These are phyloP conservation scores for Mus pahari DNA, from an alignment of 2,113 vertebrate genomes.

Conservation along the genomic window DNA sequence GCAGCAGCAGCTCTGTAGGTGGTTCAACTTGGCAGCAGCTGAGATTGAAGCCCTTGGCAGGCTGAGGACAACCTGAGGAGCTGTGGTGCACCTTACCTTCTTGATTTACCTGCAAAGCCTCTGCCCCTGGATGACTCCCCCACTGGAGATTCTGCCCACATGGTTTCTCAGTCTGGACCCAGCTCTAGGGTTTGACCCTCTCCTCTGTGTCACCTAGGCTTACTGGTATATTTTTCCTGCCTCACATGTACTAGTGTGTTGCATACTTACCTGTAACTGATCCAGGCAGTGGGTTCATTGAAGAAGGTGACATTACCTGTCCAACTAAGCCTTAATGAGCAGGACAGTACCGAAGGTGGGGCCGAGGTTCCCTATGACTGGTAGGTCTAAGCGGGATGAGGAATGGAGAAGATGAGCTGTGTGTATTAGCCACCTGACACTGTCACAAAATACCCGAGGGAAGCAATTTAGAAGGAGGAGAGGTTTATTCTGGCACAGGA, in stretches of 20 bases:
- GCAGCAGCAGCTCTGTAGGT: background rate
- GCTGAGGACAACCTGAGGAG: background rate
- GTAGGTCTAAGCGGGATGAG: background rate
- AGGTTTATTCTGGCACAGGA: background rate
- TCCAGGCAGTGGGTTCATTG: background rate
- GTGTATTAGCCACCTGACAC: background rate
- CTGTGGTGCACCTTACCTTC: background rate
- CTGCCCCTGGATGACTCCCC: fast-evolving
- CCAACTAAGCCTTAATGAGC: fast-evolving
- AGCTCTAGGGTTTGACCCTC: background rate
- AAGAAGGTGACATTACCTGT: background rate
- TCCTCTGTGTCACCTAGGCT: too few relatives aligned
- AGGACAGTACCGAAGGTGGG: too few relatives aligned
- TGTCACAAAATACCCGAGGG: background rate
- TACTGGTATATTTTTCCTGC: background rate
- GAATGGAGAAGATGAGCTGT: fast-evolving
- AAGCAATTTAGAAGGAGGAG: background rate
- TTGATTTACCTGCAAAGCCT: background rate
- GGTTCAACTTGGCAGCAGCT: background rate
- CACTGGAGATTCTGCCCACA: background rate
- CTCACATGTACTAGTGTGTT: fast-evolving
- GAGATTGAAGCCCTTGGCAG: background rate
- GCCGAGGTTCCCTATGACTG: fast-evolving
- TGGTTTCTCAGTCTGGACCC: background rate
- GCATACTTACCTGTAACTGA: fast-evolving